Evolutionary conservation across 2,797 vertebrate species (phyloP).

Genomic region (Yasuhikotakia modesta): DNA sequence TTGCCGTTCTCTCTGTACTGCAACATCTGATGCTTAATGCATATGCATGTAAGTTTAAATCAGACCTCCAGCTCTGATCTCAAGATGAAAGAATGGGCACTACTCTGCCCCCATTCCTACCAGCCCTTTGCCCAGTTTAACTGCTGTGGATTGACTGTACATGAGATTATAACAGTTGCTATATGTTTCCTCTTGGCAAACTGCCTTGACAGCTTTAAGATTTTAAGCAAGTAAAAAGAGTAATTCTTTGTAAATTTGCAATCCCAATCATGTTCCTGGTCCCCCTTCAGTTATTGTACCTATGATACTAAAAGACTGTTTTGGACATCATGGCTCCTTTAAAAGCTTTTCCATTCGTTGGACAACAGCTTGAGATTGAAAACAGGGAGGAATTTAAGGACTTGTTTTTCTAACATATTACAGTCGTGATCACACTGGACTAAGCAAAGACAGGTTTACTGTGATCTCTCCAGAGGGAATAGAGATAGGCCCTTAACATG

Average conservation of each 20-base stretch:
- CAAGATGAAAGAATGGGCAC: slow-evolving; percentile 51
- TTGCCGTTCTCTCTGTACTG: slow-evolving; percentile 58
- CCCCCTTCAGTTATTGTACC: neutral
- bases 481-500: slow-evolving; percentile 3
- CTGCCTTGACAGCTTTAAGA: slow-evolving; percentile 47
- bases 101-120: slow-evolving; percentile 44
- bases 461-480: slow-evolving; percentile 46
- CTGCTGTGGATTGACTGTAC: slow-evolving; percentile 19
- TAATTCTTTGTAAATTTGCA: neutral
- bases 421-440: slow-evolving; percentile 66
- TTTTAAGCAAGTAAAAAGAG: neutral
- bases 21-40: slow-evolving; percentile 51
- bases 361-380: slow-evolving; percentile 69
- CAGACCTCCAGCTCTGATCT: slow-evolving; percentile 40
- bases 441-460: slow-evolving; percentile 40
- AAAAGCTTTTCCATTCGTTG: slow-evolving; percentile 72
- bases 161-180: slow-evolving; percentile 35
- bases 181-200: slow-evolving; percentile 45
- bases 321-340: slow-evolving; percentile 60
- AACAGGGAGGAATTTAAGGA: slow-evolving; percentile 63
- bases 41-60: slow-evolving; percentile 57
- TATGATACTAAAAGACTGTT: slow-evolving; percentile 1
- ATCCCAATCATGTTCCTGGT: neutral
- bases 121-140: slow-evolving; percentile 41
- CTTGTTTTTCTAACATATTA: slow-evolving; percentile 69